Evolutionary conservation across 2,888 invertebrate genomes (phyloP).

Genomic region (Amblyteles armatorius): DNA sequence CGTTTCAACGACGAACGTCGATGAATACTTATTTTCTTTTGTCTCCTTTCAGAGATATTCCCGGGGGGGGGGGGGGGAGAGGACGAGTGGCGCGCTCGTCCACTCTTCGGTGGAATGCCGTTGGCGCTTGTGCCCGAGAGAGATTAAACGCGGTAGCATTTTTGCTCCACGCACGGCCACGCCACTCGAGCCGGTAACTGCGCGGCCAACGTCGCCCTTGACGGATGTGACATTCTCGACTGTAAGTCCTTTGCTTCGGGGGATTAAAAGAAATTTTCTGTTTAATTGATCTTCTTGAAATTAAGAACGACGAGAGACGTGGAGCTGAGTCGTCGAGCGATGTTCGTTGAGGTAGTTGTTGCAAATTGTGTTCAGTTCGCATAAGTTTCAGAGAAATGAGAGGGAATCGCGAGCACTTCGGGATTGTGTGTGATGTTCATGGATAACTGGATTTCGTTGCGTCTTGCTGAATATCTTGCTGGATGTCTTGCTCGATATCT

Average conservation of each 20-base stretch:
- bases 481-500: no score
- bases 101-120: constrained; percentile 45
- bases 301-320: no score
- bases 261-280: not conserved
- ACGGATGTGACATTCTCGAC: not conserved
- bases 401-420: no score
- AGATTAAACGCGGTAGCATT: not conserved
- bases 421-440: no score
- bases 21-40: constrained; percentile 52
- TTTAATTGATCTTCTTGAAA: not conserved
- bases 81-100: constrained; percentile 1
- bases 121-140: constrained; percentile 49
- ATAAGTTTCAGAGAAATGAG: no score
- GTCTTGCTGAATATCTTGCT: no score
- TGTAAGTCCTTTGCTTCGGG: no score
- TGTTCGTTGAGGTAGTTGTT: no score
- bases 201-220: not conserved
- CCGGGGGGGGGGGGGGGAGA: not conserved
- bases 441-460: no score
- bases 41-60: constrained; percentile 23
- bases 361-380: no score
- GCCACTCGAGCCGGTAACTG: not conserved
- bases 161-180: not conserved
- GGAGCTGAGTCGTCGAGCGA: no score
- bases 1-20: constrained; percentile 36